These are phyloP conservation scores for Cyanistes caeruleus DNA, from an alignment of 2,113 vertebrate species.

Conservation along the genomic window DNA sequence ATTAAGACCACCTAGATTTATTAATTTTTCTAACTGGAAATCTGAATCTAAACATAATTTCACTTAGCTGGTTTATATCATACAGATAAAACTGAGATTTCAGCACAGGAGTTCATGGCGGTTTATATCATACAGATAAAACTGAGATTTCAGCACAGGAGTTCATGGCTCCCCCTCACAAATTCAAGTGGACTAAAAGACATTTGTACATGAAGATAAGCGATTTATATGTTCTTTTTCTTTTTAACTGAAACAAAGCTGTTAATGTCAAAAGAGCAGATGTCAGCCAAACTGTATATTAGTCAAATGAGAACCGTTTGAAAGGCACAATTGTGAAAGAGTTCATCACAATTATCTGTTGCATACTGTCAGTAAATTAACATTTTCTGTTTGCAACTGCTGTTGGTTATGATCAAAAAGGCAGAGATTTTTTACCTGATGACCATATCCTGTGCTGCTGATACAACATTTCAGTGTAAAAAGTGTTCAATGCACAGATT, in stretches of 20 bases:
- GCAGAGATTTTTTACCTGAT: not conserved
- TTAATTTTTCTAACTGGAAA: not conserved
- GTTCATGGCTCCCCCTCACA: fast-evolving
- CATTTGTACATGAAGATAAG: not conserved
- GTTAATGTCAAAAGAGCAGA: not conserved
- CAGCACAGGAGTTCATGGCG: not conserved
- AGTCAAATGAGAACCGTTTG: not conserved
- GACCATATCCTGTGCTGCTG: not conserved
- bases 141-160: not conserved
- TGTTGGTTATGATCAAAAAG: not conserved
- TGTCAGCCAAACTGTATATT: not conserved
- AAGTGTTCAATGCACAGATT: not conserved
- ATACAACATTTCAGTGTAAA: not conserved
- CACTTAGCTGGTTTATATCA: not conserved
- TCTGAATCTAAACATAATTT: not conserved
- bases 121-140: not conserved
- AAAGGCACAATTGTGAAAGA: not conserved
- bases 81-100: not conserved
- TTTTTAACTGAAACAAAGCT: not conserved
- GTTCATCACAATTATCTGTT: not conserved
- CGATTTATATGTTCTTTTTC: fast-evolving
- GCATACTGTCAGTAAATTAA: not conserved
- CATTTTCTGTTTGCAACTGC: not conserved
- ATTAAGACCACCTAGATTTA: not conserved
- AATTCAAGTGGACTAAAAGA: not conserved